These are phyloP conservation scores for Siphonodentalium dalli DNA, from an alignment of 2,888 invertebrate species.

Conservation along the genomic window DNA sequence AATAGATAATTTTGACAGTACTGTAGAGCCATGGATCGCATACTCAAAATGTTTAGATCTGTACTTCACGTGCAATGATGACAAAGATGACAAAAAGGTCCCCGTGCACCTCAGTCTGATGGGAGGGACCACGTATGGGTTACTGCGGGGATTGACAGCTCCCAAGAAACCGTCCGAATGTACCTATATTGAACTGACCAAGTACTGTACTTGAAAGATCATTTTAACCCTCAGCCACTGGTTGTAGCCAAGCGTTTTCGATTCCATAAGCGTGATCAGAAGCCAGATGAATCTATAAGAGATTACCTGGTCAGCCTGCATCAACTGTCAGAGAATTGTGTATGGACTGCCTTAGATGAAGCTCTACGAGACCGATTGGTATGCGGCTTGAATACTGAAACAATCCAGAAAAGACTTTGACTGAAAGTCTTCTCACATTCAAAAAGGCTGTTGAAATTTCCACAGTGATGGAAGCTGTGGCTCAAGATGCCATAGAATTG, in stretches of 20 bases:
- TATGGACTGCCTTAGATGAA: slow-evolving; percentile 1
- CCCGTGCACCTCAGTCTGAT: slow-evolving; percentile 3
- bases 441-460: slow-evolving; percentile 4
- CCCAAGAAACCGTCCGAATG: slow-evolving; percentile 13
- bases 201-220: not conserved
- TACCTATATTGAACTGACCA: not conserved
- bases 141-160: slow-evolving; percentile 4
- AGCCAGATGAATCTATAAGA: not conserved
- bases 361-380: slow-evolving; percentile 12
- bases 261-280: slow-evolving; percentile 11
- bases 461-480: slow-evolving; percentile 9
- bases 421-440: slow-evolving; percentile 5
- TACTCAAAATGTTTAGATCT: slow-evolving; percentile 6
- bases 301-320: slow-evolving; percentile 9
- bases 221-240: slow-evolving; percentile 4
- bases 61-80: slow-evolving; percentile 8
- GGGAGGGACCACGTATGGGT: slow-evolving; percentile 9
- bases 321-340: slow-evolving; percentile 15
- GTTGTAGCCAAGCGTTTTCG: slow-evolving; percentile 7
- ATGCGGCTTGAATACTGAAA: slow-evolving; percentile 10
- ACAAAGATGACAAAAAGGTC: slow-evolving; percentile 6
- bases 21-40: slow-evolving; percentile 2
- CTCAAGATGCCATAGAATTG: slow-evolving; percentile 6
- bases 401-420: slow-evolving; percentile 6
- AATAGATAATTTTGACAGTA: not conserved